These are phyloP conservation scores for Cettia cetti DNA, from an alignment of 2,113 vertebrate species.

Conservation along the genomic window DNA sequence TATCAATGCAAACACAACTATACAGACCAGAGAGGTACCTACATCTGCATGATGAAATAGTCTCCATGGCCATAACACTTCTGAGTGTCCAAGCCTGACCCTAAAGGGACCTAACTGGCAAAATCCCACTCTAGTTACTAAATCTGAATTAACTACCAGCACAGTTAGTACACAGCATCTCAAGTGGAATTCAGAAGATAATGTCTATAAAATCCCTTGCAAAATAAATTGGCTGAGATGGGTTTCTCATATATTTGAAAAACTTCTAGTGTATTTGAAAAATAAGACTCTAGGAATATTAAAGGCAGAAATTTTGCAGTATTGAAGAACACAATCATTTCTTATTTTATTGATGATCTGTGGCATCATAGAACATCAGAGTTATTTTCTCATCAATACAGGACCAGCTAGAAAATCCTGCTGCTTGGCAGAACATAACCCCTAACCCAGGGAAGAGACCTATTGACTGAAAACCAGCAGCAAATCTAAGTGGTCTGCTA, in stretches of 20 bases:
- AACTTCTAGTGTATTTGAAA: background rate
- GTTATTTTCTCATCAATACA: background rate
- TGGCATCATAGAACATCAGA: background rate
- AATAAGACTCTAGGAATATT: background rate
- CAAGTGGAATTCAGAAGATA: background rate
- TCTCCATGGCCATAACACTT: background rate
- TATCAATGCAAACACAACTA: background rate
- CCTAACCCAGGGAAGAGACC: background rate
- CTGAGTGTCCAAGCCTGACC: background rate
- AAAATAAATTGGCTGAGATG: background rate
- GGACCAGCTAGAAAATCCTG: background rate
- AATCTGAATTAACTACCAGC: background rate
- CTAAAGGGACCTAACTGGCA: background rate
- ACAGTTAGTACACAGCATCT: background rate
- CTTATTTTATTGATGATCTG: background rate
- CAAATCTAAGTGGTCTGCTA: conserved; percentile 8
- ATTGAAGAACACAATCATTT: background rate
- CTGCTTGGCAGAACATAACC: background rate
- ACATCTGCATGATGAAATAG: background rate
- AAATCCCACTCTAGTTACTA: background rate
- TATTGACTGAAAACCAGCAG: conserved; percentile 7
- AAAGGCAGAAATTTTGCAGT: background rate
- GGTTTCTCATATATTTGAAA: background rate
- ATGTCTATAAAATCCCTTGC: background rate
- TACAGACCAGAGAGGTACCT: background rate